These are phyloP conservation scores for Emydocephalus ijimae DNA, from an alignment of 2,113 vertebrate genomes.

Conservation along the genomic window DNA sequence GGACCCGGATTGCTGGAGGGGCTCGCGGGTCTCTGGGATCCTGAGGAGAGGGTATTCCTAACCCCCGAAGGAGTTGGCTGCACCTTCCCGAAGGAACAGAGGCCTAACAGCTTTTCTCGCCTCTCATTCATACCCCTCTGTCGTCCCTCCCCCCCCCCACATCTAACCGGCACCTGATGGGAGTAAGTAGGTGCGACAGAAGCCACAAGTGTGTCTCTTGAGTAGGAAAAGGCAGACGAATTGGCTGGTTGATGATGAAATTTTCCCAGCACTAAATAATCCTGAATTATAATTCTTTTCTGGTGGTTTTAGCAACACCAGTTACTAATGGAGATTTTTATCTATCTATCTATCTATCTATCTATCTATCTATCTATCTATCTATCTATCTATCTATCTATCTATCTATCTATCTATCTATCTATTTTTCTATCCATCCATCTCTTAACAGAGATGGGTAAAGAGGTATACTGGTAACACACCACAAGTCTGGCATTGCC, in stretches of 20 bases:
- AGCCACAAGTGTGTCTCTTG: background rate
- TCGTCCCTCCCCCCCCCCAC: background rate
- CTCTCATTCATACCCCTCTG: background rate
- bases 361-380: too few species aligned
- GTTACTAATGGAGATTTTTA: background rate
- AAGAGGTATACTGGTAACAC: background rate
- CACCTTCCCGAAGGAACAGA: background rate
- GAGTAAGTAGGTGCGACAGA: background rate
- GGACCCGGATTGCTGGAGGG: background rate
- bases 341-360: too few species aligned
- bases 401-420: background rate
- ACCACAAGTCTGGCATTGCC: background rate
- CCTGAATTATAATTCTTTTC: background rate
- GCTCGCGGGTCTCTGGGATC: background rate
- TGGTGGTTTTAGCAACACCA: background rate
- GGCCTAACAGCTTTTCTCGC: background rate
- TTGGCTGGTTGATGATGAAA: background rate
- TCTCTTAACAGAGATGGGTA: background rate
- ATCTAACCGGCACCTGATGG: background rate
- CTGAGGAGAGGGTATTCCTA: background rate
- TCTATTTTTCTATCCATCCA: background rate
- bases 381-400: background rate
- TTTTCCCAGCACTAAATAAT: background rate
- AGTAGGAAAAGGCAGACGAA: background rate
- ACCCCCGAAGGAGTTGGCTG: background rate